Base-by-base conservation (phyloP, 2,113 vertebrate species). In the Craseonycteris thonglongyai region DNA sequence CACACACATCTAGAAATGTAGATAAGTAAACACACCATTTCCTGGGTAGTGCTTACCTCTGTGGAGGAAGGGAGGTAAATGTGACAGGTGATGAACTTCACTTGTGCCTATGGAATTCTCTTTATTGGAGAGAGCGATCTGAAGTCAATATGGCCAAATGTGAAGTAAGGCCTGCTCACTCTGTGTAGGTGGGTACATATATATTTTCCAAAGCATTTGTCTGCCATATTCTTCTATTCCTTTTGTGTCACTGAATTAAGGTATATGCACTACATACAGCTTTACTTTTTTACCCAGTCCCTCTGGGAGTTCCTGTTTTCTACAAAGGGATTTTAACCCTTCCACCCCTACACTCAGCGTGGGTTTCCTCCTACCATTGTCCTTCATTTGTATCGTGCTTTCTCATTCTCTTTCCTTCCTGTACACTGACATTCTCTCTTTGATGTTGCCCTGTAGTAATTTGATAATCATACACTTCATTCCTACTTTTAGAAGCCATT, bases 21-120 rank as follows among this genome's bases (percentile, higher is more conserved):
- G 49, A 87, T 4, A 81, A 91, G 65, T 82, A 93, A 91, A 92
- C 26, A 79, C 5, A 91, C 49, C 78, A 93, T 72, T 92, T 90
- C 84, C 93, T 87, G 47, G 75, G 16, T 56, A 87, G 51, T 88
- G 30, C 65, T 95, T 76, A 94, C 88, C 72, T 96, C 91, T 93
- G 45, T 88, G 83, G 45, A 91, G 54, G 40, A 66, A 56, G 22
- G 35, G 80, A 66, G 49, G 7, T 83, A 93, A 75, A 66, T 68
- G 69, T 13, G 42, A 91, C 13, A 14, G 63, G 58, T 59, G 47
- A 95, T 21, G 49, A 78, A 88, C 47, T 86, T 90, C 51, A 58
- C 61, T 56, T 90, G 71, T 80, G 54, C 38, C 49, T 75, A 54
- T 92, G 80, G 92, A 56, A 3, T 42, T 71, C 45, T 78, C 35